phyloP scores from a whole-genome alignment of 2,113 vertebrate species.

The Gasterosteus nipponicus region DNA sequence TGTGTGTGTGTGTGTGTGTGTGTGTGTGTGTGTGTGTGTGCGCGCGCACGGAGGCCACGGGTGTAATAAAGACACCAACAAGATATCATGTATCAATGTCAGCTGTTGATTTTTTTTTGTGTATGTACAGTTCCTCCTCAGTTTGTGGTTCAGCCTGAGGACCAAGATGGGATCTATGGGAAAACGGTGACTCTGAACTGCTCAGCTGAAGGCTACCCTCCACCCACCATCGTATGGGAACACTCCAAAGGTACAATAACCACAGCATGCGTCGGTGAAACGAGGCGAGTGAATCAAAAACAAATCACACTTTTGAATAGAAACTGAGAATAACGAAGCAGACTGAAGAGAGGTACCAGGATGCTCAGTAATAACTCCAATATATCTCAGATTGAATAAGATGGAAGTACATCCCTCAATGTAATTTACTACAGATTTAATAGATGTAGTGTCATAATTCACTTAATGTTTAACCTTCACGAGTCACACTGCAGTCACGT shows the following conservation, averaged over 20 bases:
- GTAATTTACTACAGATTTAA: constrained; percentile 1
- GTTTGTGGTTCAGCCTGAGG: constrained; percentile 96
- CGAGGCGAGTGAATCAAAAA: not conserved
- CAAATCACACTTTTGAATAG: not conserved
- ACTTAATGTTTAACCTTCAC: not conserved
- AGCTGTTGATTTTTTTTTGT: constrained; percentile 35
- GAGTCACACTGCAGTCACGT: not conserved
- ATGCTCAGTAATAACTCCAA: not conserved
- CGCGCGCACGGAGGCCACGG: not conserved
- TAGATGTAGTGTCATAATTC: not conserved
- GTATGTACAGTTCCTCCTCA: constrained; percentile 89
- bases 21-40: too few relatives aligned
- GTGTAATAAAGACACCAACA: not conserved
- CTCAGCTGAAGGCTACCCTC: constrained; percentile 96
- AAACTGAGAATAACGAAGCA: not conserved
- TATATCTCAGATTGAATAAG: not conserved
- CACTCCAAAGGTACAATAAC: constrained; percentile 92
- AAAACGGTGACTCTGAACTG: constrained; percentile 98
- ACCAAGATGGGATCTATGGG: constrained; percentile 97
- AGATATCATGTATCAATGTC: not conserved
- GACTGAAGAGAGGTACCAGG: not conserved
- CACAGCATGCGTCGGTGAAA: constrained; percentile 1
- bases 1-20: not conserved
- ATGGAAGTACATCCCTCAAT: not conserved
- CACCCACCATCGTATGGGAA: constrained; percentile 98